These are phyloP conservation scores for Dryas iulia DNA, from an alignment of 1,140 invertebrate species.

Conservation along the genomic window DNA sequence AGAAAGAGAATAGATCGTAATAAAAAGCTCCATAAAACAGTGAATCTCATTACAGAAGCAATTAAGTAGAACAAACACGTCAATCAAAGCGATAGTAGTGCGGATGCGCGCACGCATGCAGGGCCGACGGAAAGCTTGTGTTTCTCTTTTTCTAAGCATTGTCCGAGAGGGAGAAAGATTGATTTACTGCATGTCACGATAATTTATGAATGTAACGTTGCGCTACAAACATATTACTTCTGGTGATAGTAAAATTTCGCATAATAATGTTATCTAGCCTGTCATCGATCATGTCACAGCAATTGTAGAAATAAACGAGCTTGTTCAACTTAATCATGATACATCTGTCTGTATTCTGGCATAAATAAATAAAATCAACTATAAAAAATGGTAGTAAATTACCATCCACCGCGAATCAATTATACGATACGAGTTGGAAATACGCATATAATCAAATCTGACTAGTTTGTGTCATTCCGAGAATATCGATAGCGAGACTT, in stretches of 20 bases:
- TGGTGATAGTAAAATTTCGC: slow-evolving; percentile 33
- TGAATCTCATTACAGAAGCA: slow-evolving; percentile 49
- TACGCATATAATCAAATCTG: slow-evolving; percentile 25
- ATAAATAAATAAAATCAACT: not conserved
- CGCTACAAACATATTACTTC: slow-evolving; percentile 4
- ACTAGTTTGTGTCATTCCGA: slow-evolving; percentile 16
- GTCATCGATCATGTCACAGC: slow-evolving; percentile 28
- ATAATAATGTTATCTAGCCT: slow-evolving; percentile 33
- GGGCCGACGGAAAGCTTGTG: slow-evolving; percentile 45
- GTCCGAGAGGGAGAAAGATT: slow-evolving; percentile 30
- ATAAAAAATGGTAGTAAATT: slow-evolving; percentile 9
- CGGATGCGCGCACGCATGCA: slow-evolving; percentile 34
- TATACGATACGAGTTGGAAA: slow-evolving; percentile 14
- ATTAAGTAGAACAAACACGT: slow-evolving; percentile 56
- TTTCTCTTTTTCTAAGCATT: slow-evolving; percentile 50
- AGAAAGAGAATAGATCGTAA: slow-evolving; percentile 24
- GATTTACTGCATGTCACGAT: slow-evolving; percentile 41
- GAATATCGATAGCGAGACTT: slow-evolving; percentile 25
- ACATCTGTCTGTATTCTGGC: slow-evolving; percentile 7
- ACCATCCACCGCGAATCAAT: slow-evolving; percentile 23
- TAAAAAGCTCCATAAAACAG: slow-evolving; percentile 44
- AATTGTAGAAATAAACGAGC: slow-evolving; percentile 26
- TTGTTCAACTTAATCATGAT: slow-evolving; percentile 15
- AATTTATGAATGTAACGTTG: slow-evolving; percentile 35
- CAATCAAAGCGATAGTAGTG: slow-evolving; percentile 48